A percentile compares a stretch with the other conserved stretches of the same genome.
These are phyloP conservation scores for Heterodera schachtii DNA, from an alignment of 1,140 invertebrate genomes.

Conservation along the genomic window DNA sequence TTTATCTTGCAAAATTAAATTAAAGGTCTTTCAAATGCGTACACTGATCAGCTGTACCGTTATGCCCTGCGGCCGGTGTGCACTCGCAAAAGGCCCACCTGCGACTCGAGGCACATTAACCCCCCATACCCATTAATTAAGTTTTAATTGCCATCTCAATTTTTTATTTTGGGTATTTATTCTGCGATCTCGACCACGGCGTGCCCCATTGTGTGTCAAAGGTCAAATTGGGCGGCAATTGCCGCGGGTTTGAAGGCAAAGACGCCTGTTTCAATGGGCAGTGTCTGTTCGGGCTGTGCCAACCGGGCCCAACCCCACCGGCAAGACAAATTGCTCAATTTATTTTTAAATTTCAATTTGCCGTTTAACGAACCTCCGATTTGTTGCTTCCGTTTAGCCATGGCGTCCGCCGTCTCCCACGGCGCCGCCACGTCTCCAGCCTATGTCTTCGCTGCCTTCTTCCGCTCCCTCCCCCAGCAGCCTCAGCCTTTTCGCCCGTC, in stretches of 20 bases:
- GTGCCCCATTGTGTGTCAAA: slow-evolving; percentile 65
- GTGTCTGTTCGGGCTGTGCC: slow-evolving; percentile 58
- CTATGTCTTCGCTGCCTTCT: background rate
- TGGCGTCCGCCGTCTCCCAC: slow-evolving; percentile 22
- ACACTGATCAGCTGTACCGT: slow-evolving; percentile 63
- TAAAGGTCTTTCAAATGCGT: slow-evolving; percentile 57
- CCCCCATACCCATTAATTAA: background rate
- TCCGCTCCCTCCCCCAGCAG: too few relatives aligned
- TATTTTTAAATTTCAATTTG: background rate
- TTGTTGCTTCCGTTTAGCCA: slow-evolving; percentile 1
- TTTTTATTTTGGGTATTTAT: slow-evolving; percentile 47
- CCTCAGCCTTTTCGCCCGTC: background rate
- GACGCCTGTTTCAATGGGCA: slow-evolving; percentile 60
- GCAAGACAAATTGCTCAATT: slow-evolving; percentile 23
- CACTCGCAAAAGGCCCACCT: slow-evolving; percentile 51
- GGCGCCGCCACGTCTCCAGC: slow-evolving; percentile 8
- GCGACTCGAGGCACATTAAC: slow-evolving; percentile 50
- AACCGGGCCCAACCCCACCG: slow-evolving; percentile 55
- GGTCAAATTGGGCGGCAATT: slow-evolving; percentile 59
- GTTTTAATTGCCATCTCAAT: background rate
- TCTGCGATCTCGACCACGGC: slow-evolving; percentile 56
- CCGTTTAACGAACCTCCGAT: too few relatives aligned
- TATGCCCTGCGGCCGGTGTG: slow-evolving; percentile 58
- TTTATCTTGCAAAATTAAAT: background rate
- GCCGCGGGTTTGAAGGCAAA: slow-evolving; percentile 57